Evolutionary conservation across 2,888 invertebrate species (phyloP).

Genomic region (Mechanitis messenoides): DNA sequence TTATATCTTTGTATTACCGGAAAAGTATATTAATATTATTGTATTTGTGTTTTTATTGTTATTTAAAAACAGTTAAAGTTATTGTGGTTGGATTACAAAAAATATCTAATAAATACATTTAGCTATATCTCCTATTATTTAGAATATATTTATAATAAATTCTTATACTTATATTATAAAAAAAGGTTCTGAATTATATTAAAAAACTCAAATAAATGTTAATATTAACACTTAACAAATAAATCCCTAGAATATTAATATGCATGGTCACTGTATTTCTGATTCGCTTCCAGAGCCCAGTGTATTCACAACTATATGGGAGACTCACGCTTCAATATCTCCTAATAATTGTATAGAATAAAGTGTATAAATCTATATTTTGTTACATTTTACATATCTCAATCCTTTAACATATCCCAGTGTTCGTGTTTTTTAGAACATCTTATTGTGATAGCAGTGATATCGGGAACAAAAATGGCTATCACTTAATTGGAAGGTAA

Average conservation of each 20-base stretch:
- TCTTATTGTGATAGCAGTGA: not conserved
- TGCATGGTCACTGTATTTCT: constrained; percentile 14
- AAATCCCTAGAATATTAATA: not conserved
- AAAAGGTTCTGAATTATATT: no score
- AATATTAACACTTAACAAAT: not conserved
- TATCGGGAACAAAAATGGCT: not conserved
- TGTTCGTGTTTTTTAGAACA: not conserved
- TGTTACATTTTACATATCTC: no score
- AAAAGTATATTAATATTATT: no score
- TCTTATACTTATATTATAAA: no score
- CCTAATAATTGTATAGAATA: not conserved
- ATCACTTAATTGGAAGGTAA: constrained; percentile 1
- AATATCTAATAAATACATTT: not conserved
- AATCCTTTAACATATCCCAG: no score
- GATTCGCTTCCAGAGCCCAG: constrained; percentile 22
- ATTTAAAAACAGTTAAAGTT: no score
- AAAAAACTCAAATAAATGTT: not conserved
- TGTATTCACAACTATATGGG: constrained; percentile 22
- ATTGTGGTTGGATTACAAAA: not conserved
- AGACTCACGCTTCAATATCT: constrained; percentile 10
- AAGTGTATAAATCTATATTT: not conserved
- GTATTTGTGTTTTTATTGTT: no score
- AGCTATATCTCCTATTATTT: no score
- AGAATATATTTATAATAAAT: no score
- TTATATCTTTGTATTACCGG: no score